Evolutionary conservation across 2,113 vertebrate genomes (phyloP).

Genomic region (Macroglossus sobrinus): DNA sequence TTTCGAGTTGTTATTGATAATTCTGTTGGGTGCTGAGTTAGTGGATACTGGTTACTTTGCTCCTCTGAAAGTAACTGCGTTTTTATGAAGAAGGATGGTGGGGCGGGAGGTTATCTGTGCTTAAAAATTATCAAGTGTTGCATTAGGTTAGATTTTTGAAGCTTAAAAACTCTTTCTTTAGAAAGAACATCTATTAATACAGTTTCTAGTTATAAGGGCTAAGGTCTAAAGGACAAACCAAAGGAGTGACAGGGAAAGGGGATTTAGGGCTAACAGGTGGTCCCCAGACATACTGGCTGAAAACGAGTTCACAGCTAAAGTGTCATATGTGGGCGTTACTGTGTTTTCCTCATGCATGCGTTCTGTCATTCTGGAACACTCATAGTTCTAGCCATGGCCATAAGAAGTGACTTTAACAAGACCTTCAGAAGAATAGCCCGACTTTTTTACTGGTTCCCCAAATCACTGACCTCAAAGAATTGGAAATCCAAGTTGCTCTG

Average conservation of each 20-base stretch:
- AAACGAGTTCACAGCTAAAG: slow-evolving; percentile 69
- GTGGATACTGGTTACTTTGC: background rate
- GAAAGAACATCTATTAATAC: slow-evolving; percentile 79
- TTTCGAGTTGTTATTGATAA: background rate
- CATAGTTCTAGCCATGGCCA: slow-evolving; percentile 67
- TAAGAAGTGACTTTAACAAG: slow-evolving; percentile 79
- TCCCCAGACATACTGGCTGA: slow-evolving; percentile 76
- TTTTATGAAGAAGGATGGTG: background rate
- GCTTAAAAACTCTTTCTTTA: slow-evolving; percentile 74
- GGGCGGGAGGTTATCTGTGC: background rate
- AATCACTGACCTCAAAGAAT: slow-evolving; percentile 75
- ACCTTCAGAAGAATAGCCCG: slow-evolving; percentile 79
- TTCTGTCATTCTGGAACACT: slow-evolving; percentile 32
- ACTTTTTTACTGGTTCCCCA: slow-evolving; percentile 80
- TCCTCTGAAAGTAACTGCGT: background rate
- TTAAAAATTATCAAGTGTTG: slow-evolving; percentile 51
- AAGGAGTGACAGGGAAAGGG: slow-evolving; percentile 73
- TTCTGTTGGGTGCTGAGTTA: background rate
- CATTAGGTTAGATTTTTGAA: slow-evolving; percentile 59
- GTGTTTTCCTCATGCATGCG: slow-evolving; percentile 15
- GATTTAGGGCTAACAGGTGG: slow-evolving; percentile 83
- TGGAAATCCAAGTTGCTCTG: slow-evolving; percentile 77
- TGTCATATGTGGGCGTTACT: slow-evolving; percentile 28
- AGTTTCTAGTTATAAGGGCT: slow-evolving; percentile 67
- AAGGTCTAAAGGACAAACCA: slow-evolving; percentile 74